Conservation (phyloP, 2,113 vertebrate species). For the Orcinus orca region DNA sequence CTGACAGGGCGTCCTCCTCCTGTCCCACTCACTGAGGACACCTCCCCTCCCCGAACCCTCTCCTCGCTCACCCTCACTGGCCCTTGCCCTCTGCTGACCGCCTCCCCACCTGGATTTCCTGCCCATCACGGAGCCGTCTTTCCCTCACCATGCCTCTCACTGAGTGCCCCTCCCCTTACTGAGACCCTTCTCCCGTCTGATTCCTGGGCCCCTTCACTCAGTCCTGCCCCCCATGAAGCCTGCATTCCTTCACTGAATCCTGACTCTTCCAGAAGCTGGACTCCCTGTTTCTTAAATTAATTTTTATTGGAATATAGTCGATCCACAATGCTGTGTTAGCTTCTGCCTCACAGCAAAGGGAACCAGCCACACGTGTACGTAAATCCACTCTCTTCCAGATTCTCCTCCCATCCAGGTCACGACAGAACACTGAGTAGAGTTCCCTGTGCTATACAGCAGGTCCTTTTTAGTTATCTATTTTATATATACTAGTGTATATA, state of each 20-base stretch:
- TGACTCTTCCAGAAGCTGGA: background rate
- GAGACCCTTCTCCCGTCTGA: background rate
- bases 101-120: background rate
- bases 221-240: background rate
- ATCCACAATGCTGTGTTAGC: background rate
- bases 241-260: background rate
- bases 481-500: no score
- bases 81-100: rapidly evolving
- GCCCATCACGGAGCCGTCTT: background rate
- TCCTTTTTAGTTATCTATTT: background rate
- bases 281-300: background rate
- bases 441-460: background rate
- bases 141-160: rapidly evolving
- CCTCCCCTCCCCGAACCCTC: background rate
- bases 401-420: background rate
- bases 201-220: background rate
- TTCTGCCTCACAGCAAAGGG: background rate
- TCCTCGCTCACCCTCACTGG: background rate
- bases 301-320: background rate
- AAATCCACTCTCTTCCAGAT: background rate
- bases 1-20: rapidly evolving
- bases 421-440: background rate
- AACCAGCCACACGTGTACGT: background rate
- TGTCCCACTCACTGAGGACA: background rate
- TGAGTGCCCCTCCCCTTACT: background rate